phyloP scores from a whole-genome alignment of 2,888 invertebrate species.

The Zelleria hepariella region DNA sequence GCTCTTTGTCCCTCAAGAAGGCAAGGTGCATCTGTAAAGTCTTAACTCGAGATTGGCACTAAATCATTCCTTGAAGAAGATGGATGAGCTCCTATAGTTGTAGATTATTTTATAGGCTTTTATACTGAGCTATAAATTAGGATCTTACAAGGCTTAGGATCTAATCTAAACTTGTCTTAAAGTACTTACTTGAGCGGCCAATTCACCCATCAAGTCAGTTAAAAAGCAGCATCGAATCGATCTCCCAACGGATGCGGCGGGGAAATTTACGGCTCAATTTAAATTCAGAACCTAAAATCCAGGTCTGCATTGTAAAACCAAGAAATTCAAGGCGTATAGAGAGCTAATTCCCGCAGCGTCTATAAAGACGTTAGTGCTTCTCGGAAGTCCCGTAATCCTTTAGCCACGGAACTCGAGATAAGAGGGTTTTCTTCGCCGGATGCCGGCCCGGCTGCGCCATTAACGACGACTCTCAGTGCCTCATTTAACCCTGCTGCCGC shows the following conservation, averaged over 20 bases:
- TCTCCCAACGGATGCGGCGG: too few species aligned
- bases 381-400: constrained; percentile 46
- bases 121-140: constrained; percentile 6
- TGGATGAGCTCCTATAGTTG: constrained; percentile 20
- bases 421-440: constrained; percentile 52
- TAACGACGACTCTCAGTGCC: constrained; percentile 64
- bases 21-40: background rate
- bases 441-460: constrained; percentile 49
- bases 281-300: background rate
- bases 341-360: constrained; percentile 20
- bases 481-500: constrained; percentile 68
- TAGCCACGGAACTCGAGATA: constrained; percentile 28
- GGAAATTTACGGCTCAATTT: background rate
- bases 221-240: too few species aligned
- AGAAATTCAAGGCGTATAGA: constrained; percentile 16
- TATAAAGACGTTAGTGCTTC: constrained; percentile 35
- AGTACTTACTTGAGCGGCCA: too few species aligned
- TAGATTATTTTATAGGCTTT: constrained; percentile 24
- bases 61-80: constrained; percentile 13
- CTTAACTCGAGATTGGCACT: background rate
- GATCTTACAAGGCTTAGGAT: background rate
- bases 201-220: background rate
- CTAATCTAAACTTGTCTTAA: background rate
- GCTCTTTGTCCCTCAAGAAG: constrained; percentile 16
- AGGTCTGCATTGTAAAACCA: background rate